Percentiles rank a stretch among this genome's conserved stretches.
Conservation (phyloP, 2,888 invertebrate species). For the Camponotus fellah region DNA sequence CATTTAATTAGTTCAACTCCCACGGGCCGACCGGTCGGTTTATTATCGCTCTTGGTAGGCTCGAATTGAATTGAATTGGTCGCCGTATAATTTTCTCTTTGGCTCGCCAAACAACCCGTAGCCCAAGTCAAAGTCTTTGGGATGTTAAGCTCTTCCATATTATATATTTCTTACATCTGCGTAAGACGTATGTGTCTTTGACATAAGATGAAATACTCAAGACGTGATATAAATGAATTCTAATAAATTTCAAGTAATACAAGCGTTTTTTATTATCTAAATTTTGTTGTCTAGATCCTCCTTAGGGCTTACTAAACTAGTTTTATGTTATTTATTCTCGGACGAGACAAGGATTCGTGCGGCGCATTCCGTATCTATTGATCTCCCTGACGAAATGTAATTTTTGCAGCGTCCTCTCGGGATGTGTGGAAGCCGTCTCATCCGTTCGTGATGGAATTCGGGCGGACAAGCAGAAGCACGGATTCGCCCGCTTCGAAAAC, state of each 20-base stretch:
- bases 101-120: neutral
- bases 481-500: slow-evolving; percentile 85
- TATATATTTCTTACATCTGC: neutral
- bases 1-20: slow-evolving; percentile 76
- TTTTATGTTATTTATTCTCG: neutral
- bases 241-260: neutral
- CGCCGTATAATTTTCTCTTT: slow-evolving; percentile 16
- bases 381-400: slow-evolving; percentile 17
- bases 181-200: neutral
- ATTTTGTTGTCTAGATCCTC: neutral
- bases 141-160: neutral
- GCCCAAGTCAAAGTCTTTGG: neutral
- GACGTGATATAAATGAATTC: neutral
- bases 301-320: neutral
- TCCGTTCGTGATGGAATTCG: slow-evolving; percentile 68
- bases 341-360: neutral
- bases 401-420: slow-evolving; percentile 73
- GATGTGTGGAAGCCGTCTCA: slow-evolving; percentile 73
- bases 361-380: neutral
- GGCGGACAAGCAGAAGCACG: slow-evolving; percentile 61
- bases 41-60: slow-evolving; percentile 61
- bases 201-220: neutral
- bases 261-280: neutral
- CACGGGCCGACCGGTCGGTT: slow-evolving; percentile 50
- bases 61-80: slow-evolving; percentile 16